Evolutionary conservation across 2,797 vertebrate species (phyloP), one percentile per base, ranked within the genome.

Genomic region (Myiothlypis coronata): DNA sequence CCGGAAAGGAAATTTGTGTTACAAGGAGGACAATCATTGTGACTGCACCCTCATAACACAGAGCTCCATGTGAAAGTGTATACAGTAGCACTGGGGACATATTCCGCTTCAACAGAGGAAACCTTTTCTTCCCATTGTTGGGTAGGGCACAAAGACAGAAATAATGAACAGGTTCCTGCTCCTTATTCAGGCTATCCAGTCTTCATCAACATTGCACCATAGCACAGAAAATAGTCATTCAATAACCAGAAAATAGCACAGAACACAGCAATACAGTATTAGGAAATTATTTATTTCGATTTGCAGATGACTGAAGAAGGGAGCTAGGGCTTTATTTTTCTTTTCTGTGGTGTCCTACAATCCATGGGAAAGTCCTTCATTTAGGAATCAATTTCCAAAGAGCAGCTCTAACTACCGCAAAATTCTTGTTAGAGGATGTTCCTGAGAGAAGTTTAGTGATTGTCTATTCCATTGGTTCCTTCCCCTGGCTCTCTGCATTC

Each of bases 1-100:
- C 5, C 63, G 32, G 18, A 79, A 65, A 72, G 24, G 28, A 44
- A 22, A 37, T 93, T 55, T 80, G 16, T 68, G 34, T 82, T 56
- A 46, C 8, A 28, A 63, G n/a, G 27, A 70, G 19, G 11, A 52
- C 41, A 85, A 15, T 46, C 49, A 63, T 64, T 80, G 23, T 60
- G 56, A 37, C 20, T 46, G 16, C 20, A 11, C 56, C 15, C 8
- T 46, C 6, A 0, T 23, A 64, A 75, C 43, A 55, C 39, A 52
- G 32, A 70, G 14, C 20, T 46, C 34, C n/a, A 16, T 1, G 2
- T 3, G 4, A 34, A 30, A 75, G 5, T 24, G 21, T 32, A 27
- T 78, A 46, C 18, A 80, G 18, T 34, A 52, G 21, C 0, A 0
- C 0, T 3, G 1, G 12, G 21, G 24, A 43, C 9, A 6, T 52